These are phyloP conservation scores for Nephrotoma appendiculata DNA, from an alignment of 2,888 invertebrate genomes.

Conservation along the genomic window DNA sequence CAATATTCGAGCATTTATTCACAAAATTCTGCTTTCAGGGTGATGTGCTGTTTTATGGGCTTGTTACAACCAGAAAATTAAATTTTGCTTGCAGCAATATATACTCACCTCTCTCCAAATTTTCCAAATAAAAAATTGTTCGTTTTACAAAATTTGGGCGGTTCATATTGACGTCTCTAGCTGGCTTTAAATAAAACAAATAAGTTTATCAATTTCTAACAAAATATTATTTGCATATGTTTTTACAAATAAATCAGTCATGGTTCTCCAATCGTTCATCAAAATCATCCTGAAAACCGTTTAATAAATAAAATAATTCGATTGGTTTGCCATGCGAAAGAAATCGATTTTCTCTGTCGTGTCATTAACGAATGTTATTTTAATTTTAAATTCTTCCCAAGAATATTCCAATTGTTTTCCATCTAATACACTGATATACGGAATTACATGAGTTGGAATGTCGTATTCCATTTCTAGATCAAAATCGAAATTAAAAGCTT, in stretches of 20 bases:
- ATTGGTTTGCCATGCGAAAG: neutral
- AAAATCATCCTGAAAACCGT: neutral
- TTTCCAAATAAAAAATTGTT: too few relatives aligned
- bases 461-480: neutral
- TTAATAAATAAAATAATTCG: neutral
- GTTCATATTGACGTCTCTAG: too few relatives aligned
- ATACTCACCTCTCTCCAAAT: too few relatives aligned
- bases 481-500: neutral
- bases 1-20: too few relatives aligned
- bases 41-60: too few relatives aligned
- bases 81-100: too few relatives aligned
- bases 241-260: neutral
- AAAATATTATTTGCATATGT: too few relatives aligned
- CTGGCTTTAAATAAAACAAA: too few relatives aligned
- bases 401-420: neutral
- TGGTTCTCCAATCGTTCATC: neutral
- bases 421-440: neutral
- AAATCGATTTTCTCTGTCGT: neutral
- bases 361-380: neutral
- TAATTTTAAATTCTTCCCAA: neutral
- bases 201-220: too few relatives aligned
- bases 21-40: too few relatives aligned
- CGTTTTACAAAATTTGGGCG: too few relatives aligned
- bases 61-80: too few relatives aligned
- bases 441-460: neutral